These are phyloP conservation scores for Arge pagana DNA, from an alignment of 2,888 invertebrate species.

Conservation along the genomic window DNA sequence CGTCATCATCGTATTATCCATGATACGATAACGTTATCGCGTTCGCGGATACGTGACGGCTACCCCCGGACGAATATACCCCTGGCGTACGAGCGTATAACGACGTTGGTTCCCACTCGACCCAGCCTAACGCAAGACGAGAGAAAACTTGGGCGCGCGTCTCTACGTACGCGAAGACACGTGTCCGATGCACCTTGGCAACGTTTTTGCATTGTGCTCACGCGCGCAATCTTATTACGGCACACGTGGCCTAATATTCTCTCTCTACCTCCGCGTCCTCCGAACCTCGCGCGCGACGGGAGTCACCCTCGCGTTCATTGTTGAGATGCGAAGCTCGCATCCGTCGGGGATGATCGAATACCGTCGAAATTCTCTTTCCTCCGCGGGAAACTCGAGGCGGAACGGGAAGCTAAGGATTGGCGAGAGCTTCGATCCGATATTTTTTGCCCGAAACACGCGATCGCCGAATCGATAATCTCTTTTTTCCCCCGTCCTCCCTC, in stretches of 20 bases:
- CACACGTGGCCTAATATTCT: slow-evolving; percentile 56
- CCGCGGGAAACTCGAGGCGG: slow-evolving; percentile 39
- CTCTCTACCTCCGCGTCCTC: slow-evolving; percentile 22
- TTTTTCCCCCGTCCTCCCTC: background rate
- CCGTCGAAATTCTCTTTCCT: slow-evolving; percentile 43
- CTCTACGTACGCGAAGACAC: no score
- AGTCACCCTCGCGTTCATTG: slow-evolving; percentile 30
- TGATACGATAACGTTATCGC: slow-evolving; percentile 15
- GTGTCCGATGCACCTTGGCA: slow-evolving; percentile 13
- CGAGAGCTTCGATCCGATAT: no score
- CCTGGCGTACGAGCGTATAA: no score
- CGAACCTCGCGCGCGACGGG: slow-evolving; percentile 7
- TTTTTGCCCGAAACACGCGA: no score
- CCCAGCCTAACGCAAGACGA: no score
- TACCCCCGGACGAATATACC: no score
- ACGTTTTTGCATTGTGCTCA: slow-evolving; percentile 54
- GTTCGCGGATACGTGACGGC: slow-evolving; percentile 12
- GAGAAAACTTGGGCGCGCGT: no score
- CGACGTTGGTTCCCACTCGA: no score
- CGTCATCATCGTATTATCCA: slow-evolving; percentile 11
- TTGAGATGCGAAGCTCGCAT: slow-evolving; percentile 47
- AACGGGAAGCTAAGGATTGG: no score
- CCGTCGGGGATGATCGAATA: slow-evolving; percentile 48
- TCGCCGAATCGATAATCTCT: slow-evolving; percentile 33
- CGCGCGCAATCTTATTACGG: slow-evolving; percentile 55